Percentiles rank a stretch among this genome's conserved stretches.
phyloP scores from a whole-genome alignment of 2,797 vertebrate genomes.

The Hoplostethus mediterraneus region DNA sequence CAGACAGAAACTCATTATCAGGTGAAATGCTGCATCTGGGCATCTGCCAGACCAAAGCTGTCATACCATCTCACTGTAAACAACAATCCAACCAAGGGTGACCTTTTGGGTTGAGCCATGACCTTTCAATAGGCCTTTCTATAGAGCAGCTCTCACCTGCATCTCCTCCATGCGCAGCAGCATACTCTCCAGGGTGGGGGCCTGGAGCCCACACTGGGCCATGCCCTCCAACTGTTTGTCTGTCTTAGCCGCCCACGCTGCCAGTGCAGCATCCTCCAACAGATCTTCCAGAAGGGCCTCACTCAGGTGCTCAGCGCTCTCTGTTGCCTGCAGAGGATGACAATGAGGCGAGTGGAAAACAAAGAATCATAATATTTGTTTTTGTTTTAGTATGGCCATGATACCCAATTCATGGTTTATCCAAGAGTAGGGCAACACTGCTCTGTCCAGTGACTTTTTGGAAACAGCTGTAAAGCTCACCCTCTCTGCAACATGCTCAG shows the following conservation, averaged over 20 bases:
- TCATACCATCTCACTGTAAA: constrained; percentile 55
- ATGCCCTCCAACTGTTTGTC: constrained; percentile 59
- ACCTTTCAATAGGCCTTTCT: constrained; percentile 32
- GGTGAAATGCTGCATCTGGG: background rate
- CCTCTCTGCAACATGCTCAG: constrained; percentile 68
- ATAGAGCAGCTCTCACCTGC: constrained; percentile 85
- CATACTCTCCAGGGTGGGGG: constrained; percentile 88
- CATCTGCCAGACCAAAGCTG: constrained; percentile 43
- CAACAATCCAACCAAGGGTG: constrained; percentile 41
- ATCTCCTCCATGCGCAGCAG: constrained; percentile 96
- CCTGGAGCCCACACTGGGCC: constrained; percentile 63
- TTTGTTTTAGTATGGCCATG: background rate
- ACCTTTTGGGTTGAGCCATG: constrained; percentile 53
- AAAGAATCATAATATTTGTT: background rate
- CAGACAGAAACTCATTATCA: constrained; percentile 10
- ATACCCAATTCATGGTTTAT: background rate
- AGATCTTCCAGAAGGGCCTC: constrained; percentile 79
- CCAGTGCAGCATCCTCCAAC: constrained; percentile 77
- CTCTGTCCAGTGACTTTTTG: constrained; percentile 14
- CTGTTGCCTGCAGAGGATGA: constrained; percentile 68
- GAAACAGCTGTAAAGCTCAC: constrained; percentile 60
- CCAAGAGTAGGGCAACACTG: constrained; percentile 3
- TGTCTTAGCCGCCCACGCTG: constrained; percentile 66
- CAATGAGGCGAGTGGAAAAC: background rate
- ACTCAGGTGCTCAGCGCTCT: constrained; percentile 69